Conservation (phyloP, 2,797 vertebrate species). For the Leptoclinus maculatus region DNA sequence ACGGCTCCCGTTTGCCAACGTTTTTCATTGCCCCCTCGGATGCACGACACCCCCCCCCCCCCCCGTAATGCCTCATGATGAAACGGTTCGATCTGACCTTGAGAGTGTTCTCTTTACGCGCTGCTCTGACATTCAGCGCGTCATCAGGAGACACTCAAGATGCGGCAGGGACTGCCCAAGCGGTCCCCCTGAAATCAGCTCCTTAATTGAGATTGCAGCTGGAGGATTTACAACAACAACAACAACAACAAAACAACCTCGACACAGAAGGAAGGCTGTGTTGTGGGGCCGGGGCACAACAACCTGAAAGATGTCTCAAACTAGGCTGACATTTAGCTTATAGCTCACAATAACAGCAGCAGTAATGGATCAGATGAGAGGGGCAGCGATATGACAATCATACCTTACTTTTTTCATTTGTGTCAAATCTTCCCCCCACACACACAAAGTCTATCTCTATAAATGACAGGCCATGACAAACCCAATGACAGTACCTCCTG, state of each 20-base stretch:
- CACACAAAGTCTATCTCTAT: neutral
- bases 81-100: conserved; percentile 80
- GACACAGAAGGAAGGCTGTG: conserved; percentile 13
- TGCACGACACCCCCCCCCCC: conserved; percentile 61
- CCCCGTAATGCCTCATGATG: conserved; percentile 72
- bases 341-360: conserved; percentile 43
- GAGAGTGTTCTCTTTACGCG: conserved; percentile 53
- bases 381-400: conserved; percentile 36
- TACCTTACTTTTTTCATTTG: conserved; percentile 50
- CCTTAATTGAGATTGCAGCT: conserved; percentile 65
- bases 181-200: conserved; percentile 45
- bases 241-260: conserved; percentile 35
- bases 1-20: too few relatives aligned
- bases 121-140: conserved; percentile 41
- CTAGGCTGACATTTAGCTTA: conserved; percentile 58
- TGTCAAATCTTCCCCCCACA: conserved; percentile 24
- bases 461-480: conserved; percentile 44
- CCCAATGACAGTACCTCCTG: conserved; percentile 33
- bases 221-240: conserved; percentile 49
- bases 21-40: conserved; percentile 73
- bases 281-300: conserved; percentile 38
- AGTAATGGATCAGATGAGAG: conserved; percentile 58
- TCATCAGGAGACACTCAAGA: conserved; percentile 62
- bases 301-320: conserved; percentile 70
- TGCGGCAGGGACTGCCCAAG: conserved; percentile 34